Percentiles rank a stretch among this genome's conserved stretches.
These are phyloP conservation scores for Eupsilia transversa DNA, from an alignment of 2,888 invertebrate species.

Conservation along the genomic window DNA sequence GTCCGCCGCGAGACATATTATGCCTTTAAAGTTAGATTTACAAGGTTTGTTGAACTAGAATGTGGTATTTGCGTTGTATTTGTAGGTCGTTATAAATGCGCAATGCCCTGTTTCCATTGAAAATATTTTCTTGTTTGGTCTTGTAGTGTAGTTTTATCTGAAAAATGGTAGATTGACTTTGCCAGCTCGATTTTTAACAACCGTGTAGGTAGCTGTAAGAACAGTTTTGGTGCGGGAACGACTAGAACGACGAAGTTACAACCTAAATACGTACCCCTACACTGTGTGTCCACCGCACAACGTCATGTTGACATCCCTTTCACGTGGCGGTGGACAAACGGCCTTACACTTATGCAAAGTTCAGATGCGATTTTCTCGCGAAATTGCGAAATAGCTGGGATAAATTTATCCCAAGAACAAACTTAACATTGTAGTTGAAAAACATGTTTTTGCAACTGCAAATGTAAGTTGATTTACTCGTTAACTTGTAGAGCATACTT, in stretches of 20 bases:
- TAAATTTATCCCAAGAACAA: no score
- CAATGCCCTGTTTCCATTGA: background rate
- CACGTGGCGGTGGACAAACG: no score
- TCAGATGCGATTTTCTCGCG: background rate
- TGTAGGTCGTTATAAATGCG: constrained; percentile 12
- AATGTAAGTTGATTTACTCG: no score
- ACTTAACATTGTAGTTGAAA: no score
- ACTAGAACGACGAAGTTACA: background rate
- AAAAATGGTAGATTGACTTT: background rate
- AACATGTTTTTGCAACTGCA: no score
- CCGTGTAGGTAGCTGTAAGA: background rate
- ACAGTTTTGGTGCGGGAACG: background rate
- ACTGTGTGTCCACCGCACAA: no score
- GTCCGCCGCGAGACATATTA: constrained; percentile 26
- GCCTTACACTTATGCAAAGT: background rate
- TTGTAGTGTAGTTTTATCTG: background rate
- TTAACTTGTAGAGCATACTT: no score
- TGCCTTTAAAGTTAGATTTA: constrained; percentile 49
- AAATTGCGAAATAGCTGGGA: no score
- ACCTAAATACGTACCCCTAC: no score
- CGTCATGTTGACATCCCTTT: no score
- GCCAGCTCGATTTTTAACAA: background rate
- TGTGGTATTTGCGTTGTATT: constrained; percentile 4
- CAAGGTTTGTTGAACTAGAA: constrained; percentile 41
- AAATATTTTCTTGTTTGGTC: background rate